Evolutionary conservation across 1,140 invertebrate species (phyloP), one percentile per base, ranked within the genome.

Genomic region (Ericerus pela): DNA sequence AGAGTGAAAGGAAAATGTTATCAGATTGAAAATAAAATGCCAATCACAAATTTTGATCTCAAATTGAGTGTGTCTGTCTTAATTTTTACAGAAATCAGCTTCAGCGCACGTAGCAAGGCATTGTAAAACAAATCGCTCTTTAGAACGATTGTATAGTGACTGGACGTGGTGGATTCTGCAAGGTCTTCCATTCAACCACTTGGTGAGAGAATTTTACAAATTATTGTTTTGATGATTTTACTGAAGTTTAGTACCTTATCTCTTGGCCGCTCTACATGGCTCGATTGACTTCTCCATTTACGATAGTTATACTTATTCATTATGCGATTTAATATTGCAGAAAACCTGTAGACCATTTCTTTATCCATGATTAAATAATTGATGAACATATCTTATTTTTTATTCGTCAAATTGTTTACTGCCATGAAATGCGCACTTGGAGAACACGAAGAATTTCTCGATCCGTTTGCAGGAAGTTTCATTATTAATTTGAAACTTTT

Each of bases 101-200:
- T 85, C 84, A 63, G 79, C 79, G 65, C 82, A 87, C 70, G 76
- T 95, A 60, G 75, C 80, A 63, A 76, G 84, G 63, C 79, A 86
- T 63, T 80, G 79, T 64, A 54, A 55, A 18, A 76, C 75, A 20
- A 76, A 75, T 59, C 75, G 80, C 41, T 73, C 76, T 60, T 74
- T 81, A 27, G 84, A 88, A 69, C 76, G 81, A 59, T 80, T 88
- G 59, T 88, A 85, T 68, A 80, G 80, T 65, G 82, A 90, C 68
- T 98, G 94, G 94, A 81, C 89, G 65, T 93, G 88, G 85, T 98
- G 93, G 93, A 91, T 97, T 63, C 82, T 96, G 62, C 82, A 88
- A 63, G 81, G 85, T 62, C 76, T 98, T 63, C 93, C 94, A 27
- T 92, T 96, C 74, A 79, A 82, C 62, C 90, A 96, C 77, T 75